These are phyloP conservation scores for Octodonta nipae DNA, from an alignment of 2,888 invertebrate genomes.

Conservation along the genomic window DNA sequence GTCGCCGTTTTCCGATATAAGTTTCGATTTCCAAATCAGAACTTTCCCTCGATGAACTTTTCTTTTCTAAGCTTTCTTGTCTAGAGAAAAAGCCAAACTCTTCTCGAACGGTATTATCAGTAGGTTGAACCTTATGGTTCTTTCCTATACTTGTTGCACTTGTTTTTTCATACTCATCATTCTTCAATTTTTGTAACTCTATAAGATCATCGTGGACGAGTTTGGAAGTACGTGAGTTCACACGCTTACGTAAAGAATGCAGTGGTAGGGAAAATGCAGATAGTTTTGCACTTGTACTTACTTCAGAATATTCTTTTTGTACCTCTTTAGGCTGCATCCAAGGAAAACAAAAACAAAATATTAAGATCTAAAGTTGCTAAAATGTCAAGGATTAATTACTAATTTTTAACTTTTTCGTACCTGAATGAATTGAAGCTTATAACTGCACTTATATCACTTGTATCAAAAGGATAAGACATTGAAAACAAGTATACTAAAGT, in stretches of 20 bases:
- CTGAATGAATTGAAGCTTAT: no score
- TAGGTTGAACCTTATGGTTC: constrained; percentile 18
- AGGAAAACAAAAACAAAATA: no score
- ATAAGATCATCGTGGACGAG: constrained; percentile 14
- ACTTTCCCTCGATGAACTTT: constrained; percentile 27
- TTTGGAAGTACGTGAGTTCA: constrained; percentile 12
- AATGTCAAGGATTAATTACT: no score
- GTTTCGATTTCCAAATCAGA: constrained; percentile 29
- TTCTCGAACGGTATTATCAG: constrained; percentile 26
- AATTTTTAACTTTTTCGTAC: no score
- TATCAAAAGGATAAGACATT: no score
- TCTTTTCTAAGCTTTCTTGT: constrained; percentile 16
- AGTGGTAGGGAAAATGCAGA: constrained; percentile 24
- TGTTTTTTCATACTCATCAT: constrained; percentile 11
- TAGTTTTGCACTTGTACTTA: constrained; percentile 31
- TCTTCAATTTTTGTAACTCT: constrained; percentile 19
- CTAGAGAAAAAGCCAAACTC: constrained; percentile 22
- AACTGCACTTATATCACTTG: no score
- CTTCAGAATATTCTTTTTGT: constrained; percentile 31
- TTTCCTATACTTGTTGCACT: constrained; percentile 10
- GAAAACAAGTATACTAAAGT: no score
- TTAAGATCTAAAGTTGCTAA: no score
- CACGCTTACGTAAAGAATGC: constrained; percentile 23
- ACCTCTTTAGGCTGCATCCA: constrained; percentile 34
- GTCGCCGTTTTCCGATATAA: constrained; percentile 16